Percentiles rank a stretch among this genome's conserved stretches.
These are phyloP conservation scores for Pinna nobilis DNA, from an alignment of 1,140 invertebrate species.

Conservation along the genomic window DNA sequence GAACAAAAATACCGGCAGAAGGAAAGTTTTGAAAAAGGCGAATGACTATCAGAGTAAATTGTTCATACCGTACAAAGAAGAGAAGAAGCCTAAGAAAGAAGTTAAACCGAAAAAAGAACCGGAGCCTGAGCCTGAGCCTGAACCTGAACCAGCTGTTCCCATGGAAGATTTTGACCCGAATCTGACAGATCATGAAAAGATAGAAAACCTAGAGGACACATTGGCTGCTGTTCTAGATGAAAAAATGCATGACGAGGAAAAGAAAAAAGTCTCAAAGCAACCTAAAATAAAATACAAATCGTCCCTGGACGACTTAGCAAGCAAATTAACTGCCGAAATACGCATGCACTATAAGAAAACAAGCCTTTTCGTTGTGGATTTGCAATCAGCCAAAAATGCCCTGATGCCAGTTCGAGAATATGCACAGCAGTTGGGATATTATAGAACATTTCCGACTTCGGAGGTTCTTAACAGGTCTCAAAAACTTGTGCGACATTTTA, in stretches of 20 bases:
- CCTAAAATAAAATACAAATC: too few species aligned
- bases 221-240: neutral
- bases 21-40: too few species aligned
- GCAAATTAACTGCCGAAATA: neutral
- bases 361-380: neutral
- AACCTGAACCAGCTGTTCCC: neutral
- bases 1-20: too few species aligned
- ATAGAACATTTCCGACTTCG: constrained; percentile 1
- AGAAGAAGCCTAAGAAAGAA: neutral
- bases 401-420: constrained; percentile 6
- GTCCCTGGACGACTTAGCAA: too few species aligned
- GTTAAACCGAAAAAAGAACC: neutral
- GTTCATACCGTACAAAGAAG: too few species aligned
- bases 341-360: neutral
- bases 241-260: neutral
- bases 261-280: neutral
- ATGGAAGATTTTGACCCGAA: neutral
- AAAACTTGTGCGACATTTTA: constrained; percentile 6
- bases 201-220: neutral
- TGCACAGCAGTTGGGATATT: constrained; percentile 7
- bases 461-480: constrained; percentile 14
- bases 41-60: too few species aligned
- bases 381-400: neutral
- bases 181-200: neutral
- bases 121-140: constrained; percentile 1